These are phyloP conservation scores for Quadroppia sp. DNA, from an alignment of 2,888 invertebrate genomes.

Conservation along the genomic window DNA sequence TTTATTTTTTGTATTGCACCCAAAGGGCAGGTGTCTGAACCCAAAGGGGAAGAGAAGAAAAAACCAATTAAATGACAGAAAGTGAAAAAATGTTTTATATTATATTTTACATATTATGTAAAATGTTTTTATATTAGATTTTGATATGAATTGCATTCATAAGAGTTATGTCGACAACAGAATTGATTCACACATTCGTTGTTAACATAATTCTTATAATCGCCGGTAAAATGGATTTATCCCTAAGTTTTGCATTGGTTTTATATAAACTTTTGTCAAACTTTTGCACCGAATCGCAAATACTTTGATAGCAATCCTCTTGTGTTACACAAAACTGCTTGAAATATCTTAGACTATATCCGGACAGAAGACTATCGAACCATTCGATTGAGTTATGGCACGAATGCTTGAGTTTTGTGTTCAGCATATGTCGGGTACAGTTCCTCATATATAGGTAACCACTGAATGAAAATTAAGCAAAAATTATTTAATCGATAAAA, in stretches of 20 bases:
- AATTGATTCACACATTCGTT: neutral
- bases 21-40: no score
- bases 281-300: neutral
- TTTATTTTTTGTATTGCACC: no score
- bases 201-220: slow-evolving; percentile 2
- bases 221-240: slow-evolving; percentile 14
- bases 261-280: neutral
- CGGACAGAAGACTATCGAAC: slow-evolving; percentile 6
- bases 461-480: neutral
- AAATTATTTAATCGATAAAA: neutral
- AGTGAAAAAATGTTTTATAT: no score
- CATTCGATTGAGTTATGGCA: slow-evolving; percentile 3
- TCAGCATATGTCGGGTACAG: neutral
- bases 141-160: no score
- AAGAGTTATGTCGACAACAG: no score
- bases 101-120: no score
- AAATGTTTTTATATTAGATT: no score
- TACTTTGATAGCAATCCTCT: slow-evolving; percentile 12
- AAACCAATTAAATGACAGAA: no score
- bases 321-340: slow-evolving; percentile 28
- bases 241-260: neutral
- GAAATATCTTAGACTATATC: slow-evolving; percentile 15
- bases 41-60: no score
- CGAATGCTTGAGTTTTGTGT: neutral
- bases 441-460: neutral